A percentile compares a stretch with the other conserved stretches of the same genome.
Evolutionary conservation across 1,140 invertebrate species (phyloP).

Genomic region (Centruroides sculpturatus): DNA sequence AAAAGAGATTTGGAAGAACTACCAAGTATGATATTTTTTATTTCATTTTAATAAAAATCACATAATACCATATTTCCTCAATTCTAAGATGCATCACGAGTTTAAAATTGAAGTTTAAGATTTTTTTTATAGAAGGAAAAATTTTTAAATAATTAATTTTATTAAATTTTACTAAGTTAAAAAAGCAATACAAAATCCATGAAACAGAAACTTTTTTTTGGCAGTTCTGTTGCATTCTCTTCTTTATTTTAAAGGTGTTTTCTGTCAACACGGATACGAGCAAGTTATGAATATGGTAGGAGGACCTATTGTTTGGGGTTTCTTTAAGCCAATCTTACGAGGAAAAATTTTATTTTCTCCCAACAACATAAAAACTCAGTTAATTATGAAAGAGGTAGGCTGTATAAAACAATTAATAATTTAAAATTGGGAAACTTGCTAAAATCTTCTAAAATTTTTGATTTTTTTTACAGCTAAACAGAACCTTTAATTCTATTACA

Average conservation of each 20-base stretch:
- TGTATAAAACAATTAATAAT: not conserved
- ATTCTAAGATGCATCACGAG: not conserved
- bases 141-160: not conserved
- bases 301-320: constrained; percentile 31
- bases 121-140: not conserved
- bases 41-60: not conserved
- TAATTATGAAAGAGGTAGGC: constrained; percentile 21
- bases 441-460: not conserved
- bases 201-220: no score
- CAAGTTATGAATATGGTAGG: constrained; percentile 21
- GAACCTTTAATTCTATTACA: constrained; percentile 22
- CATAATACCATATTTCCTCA: not conserved
- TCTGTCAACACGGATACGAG: constrained; percentile 28
- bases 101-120: not conserved
- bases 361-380: constrained; percentile 22
- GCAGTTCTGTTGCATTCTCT: no score
- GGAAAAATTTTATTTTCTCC: constrained; percentile 34
- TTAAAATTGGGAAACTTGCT: constrained; percentile 11
- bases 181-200: no score
- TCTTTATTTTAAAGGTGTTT: constrained; percentile 20
- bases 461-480: constrained; percentile 18
- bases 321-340: constrained; percentile 30
- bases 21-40: constrained; percentile 8
- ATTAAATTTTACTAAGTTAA: no score
- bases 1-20: constrained; percentile 16